Percentiles rank a stretch among this genome's conserved stretches.
phyloP scores from a whole-genome alignment of 2,888 invertebrate genomes.

The Cerastis rubricosa region DNA sequence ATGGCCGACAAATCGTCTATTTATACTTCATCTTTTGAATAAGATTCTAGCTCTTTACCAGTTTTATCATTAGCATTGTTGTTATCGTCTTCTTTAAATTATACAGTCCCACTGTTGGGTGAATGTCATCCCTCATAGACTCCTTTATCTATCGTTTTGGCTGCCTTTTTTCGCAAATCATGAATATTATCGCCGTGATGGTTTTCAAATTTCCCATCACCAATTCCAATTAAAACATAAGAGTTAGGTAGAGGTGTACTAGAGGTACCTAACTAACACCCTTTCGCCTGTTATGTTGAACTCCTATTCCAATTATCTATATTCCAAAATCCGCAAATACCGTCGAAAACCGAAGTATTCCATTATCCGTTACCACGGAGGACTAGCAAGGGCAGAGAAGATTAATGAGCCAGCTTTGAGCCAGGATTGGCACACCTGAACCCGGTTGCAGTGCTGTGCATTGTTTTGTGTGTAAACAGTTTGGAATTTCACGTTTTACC shows the following conservation, averaged over 20 bases:
- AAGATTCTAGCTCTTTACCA: neutral
- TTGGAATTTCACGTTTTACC: conserved; percentile 58
- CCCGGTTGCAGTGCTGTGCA: conserved; percentile 69
- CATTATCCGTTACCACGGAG: conserved; percentile 66
- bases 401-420: conserved; percentile 84
- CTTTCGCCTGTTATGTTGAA: neutral
- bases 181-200: neutral
- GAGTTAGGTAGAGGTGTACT: neutral
- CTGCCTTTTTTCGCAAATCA: neutral
- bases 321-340: conserved; percentile 52
- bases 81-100: neutral
- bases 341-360: conserved; percentile 51
- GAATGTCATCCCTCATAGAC: too few relatives aligned
- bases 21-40: conserved; percentile 27
- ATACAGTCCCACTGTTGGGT: neutral
- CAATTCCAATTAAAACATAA: neutral
- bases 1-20: conserved; percentile 35
- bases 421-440: conserved; percentile 76
- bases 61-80: neutral
- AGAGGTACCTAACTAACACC: neutral
- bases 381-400: conserved; percentile 69
- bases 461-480: conserved; percentile 65
- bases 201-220: neutral
- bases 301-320: conserved; percentile 30
- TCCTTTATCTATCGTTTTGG: neutral